Percentiles rank a stretch among this genome's conserved stretches.
Conservation (phyloP, 1,140 invertebrate species). For the Mylabris phalerata region DNA sequence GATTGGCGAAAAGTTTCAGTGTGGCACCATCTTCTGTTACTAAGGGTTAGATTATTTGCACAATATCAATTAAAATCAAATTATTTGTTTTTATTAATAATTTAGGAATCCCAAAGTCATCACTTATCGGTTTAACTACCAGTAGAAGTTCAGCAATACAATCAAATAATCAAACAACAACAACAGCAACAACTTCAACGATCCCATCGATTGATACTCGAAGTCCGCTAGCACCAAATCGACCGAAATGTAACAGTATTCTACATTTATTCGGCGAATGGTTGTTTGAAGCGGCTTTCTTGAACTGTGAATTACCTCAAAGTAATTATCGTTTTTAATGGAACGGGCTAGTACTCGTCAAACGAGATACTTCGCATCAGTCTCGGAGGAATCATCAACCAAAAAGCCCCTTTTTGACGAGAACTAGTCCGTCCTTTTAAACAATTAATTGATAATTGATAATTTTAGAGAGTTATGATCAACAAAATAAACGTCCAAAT, state of each 20-base stretch:
- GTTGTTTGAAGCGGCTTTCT: conserved; percentile 92
- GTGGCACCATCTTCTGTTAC: conserved; percentile 59
- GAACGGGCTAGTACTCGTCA: no score
- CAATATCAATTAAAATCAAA: no score
- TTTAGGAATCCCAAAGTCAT: conserved; percentile 69
- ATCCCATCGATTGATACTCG: conserved; percentile 48
- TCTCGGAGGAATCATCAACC: no score
- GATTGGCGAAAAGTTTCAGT: conserved; percentile 84
- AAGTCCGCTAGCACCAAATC: conserved; percentile 57
- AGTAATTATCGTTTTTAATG: background rate
- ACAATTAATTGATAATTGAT: background rate
- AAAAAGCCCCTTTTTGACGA: no score
- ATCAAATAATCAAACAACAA: conserved; percentile 42
- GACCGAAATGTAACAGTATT: conserved; percentile 86
- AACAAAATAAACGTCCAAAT: conserved; percentile 32
- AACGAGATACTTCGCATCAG: no score
- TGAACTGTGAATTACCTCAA: conserved; percentile 64
- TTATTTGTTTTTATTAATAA: background rate
- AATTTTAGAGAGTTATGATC: conserved; percentile 27
- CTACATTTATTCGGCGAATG: conserved; percentile 94
- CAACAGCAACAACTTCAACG: conserved; percentile 59
- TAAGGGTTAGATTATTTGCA: conserved; percentile 33
- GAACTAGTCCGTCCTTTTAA: no score
- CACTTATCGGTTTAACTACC: conserved; percentile 67
- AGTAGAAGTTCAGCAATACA: conserved; percentile 49